Base-by-base conservation (phyloP, 1,140 invertebrate genomes). In the Venturia canescens region DNA sequence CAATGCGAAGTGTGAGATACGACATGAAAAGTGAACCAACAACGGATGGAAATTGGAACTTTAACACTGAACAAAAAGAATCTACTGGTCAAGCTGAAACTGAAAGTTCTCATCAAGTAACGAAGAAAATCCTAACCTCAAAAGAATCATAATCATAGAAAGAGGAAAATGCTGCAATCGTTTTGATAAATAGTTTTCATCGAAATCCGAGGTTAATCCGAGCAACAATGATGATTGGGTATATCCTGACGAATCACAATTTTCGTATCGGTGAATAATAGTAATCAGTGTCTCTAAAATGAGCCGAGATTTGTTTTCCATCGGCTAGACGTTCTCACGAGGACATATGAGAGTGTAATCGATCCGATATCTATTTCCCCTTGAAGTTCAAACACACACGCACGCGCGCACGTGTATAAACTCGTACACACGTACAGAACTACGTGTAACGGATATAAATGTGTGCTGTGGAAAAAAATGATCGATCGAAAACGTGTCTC, bases 401-500 rank as follows among this genome's bases (percentile, higher is more conserved):
- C n/a, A 53, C 15, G 15, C 15, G 50, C 3, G 23, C 9, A 27
- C 9, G 18, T 26, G 53, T 74, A 50, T 44, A 74, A 18, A 57
- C 16, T 57, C 44, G 1, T 74, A 57, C 15, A 4, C 11, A 0
- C 18, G 70, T 70, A 70, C 26, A 34, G n/a, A 70, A 38, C 15
- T 26, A 57, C 18, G 21, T 21, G 21, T 5, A n/a, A 57, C 21
- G 21, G 21, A 23, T 21, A 57, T 57, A 57, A 57, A 23, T 57
- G 18, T 57, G 18, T 57, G 53, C 3, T 57, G 18, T 57, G 53
- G n/a, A 72, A 50, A 72, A n/a, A 18, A n/a, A 44, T 70, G 70
- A 72, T 48, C 70, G 70, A 72, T 72, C 70, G 70, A 48, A 26
- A 72, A 72, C 70, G 70, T 50, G 70, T 72, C 70, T 72, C 70